phyloP scores from a whole-genome alignment of 1,140 invertebrate genomes.

The Calephelis virginiensis region DNA sequence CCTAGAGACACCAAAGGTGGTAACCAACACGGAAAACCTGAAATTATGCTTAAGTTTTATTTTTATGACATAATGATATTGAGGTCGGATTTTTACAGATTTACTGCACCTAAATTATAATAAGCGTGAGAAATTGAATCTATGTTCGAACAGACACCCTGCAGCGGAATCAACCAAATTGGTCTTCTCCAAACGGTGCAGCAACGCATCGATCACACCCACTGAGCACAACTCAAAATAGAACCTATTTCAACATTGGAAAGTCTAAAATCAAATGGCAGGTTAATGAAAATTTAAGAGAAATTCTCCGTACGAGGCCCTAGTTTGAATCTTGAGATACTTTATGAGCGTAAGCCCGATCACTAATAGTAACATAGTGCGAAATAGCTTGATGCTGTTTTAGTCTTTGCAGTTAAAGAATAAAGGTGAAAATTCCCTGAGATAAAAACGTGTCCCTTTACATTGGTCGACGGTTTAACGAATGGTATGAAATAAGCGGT shows the following conservation, averaged over 20 bases:
- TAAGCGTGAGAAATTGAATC: constrained; percentile 20
- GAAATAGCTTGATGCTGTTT: constrained; percentile 13
- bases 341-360: constrained; percentile 18
- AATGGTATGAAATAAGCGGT: constrained; percentile 19
- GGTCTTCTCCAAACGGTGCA: constrained; percentile 20
- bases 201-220: constrained; percentile 16
- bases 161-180: constrained; percentile 22
- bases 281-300: constrained; percentile 22
- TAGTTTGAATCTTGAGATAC: constrained; percentile 23
- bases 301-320: constrained; percentile 19
- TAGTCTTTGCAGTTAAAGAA: neutral
- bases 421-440: constrained; percentile 4
- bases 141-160: constrained; percentile 9
- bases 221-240: neutral
- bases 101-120: constrained; percentile 9
- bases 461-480: constrained; percentile 14
- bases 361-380: constrained; percentile 11
- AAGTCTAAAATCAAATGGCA: constrained; percentile 16
- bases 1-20: too few species aligned
- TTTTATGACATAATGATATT: too few species aligned
- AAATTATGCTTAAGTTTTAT: too few species aligned
- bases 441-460: neutral
- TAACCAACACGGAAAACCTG: too few species aligned
- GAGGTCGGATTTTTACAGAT: neutral
- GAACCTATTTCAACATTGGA: neutral